Conservation (phyloP, 2,888 invertebrate species). For the Drosophila koepferae region DNA sequence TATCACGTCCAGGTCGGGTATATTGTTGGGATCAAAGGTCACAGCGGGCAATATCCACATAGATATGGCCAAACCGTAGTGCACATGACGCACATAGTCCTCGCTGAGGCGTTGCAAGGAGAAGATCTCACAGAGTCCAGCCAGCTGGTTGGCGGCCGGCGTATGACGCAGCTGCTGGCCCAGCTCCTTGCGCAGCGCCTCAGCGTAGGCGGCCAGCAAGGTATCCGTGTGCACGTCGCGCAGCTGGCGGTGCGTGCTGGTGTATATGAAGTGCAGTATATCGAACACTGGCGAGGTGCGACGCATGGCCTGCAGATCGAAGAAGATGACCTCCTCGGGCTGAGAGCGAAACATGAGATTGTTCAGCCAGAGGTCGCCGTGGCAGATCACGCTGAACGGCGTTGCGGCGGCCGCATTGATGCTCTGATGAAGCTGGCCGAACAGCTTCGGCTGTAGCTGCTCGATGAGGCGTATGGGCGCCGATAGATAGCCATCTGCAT, state of each 20-base stretch:
- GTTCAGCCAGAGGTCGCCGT: conserved; percentile 84
- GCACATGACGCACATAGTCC: conserved; percentile 79
- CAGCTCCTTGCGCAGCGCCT: conserved; percentile 70
- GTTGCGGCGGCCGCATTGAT: conserved; percentile 67
- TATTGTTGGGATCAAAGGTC: conserved; percentile 83
- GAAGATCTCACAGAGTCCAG: conserved; percentile 66
- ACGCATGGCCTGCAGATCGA: conserved; percentile 84
- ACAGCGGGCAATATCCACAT: conserved; percentile 84
- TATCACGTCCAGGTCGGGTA: conserved; percentile 83
- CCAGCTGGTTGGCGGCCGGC: conserved; percentile 46
- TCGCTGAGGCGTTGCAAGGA: conserved; percentile 77
- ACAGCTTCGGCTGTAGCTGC: conserved; percentile 72
- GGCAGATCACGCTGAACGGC: conserved; percentile 81
- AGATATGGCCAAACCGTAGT: conserved; percentile 82
- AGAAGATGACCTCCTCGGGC: conserved; percentile 78
- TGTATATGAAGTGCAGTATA: conserved; percentile 84
- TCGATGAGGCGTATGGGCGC: conserved; percentile 78
- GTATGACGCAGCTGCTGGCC: conserved; percentile 66
- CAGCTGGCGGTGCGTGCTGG: conserved; percentile 82
- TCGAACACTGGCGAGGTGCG: conserved; percentile 83
- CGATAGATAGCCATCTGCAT: conserved; percentile 77
- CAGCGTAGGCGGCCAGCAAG: conserved; percentile 79
- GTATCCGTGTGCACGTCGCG: conserved; percentile 76
- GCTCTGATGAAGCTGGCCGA: conserved; percentile 67
- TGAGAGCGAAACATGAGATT: conserved; percentile 83